A percentile compares a stretch with the other conserved stretches of the same genome.
phyloP scores from a whole-genome alignment of 1,140 invertebrate species.

The Forficula auricularia region DNA sequence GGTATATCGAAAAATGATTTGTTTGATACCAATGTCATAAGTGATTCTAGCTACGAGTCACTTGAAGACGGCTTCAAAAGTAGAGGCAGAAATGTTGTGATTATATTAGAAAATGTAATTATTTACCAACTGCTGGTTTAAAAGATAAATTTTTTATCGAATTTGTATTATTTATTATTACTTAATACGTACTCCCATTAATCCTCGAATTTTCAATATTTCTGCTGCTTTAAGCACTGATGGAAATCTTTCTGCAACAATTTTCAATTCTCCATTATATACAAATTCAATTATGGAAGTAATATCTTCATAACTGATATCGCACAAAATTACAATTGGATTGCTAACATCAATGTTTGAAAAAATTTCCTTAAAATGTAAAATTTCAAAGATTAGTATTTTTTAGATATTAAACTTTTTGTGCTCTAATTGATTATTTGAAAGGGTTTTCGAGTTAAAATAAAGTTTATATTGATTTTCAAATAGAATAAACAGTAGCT shows the following conservation, averaged over 20 bases:
- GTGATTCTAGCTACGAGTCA: too few relatives aligned
- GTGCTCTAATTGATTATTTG: background rate
- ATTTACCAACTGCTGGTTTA: too few relatives aligned
- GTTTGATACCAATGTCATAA: too few relatives aligned
- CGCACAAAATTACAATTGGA: constrained; percentile 33
- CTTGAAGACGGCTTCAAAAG: too few relatives aligned
- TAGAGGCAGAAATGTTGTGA: too few relatives aligned
- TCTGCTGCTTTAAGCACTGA: constrained; percentile 31
- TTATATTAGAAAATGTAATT: too few relatives aligned
- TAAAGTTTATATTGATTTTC: background rate
- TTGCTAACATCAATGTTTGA: constrained; percentile 27
- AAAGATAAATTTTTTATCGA: too few relatives aligned
- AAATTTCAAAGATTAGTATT: constrained; percentile 3
- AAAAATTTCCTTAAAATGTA: constrained; percentile 24
- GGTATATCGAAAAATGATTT: too few relatives aligned
- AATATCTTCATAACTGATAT: constrained; percentile 30
- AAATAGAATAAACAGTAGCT: background rate
- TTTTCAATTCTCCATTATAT: constrained; percentile 37
- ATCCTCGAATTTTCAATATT: constrained; percentile 30
- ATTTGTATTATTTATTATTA: too few relatives aligned
- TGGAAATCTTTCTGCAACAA: constrained; percentile 28
- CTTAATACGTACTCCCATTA: constrained; percentile 33
- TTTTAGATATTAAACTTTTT: too few relatives aligned
- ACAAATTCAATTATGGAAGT: constrained; percentile 35
- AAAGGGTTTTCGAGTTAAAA: background rate